These are phyloP conservation scores for Pluvialis apricaria DNA, from an alignment of 2,113 vertebrate genomes.

Conservation along the genomic window DNA sequence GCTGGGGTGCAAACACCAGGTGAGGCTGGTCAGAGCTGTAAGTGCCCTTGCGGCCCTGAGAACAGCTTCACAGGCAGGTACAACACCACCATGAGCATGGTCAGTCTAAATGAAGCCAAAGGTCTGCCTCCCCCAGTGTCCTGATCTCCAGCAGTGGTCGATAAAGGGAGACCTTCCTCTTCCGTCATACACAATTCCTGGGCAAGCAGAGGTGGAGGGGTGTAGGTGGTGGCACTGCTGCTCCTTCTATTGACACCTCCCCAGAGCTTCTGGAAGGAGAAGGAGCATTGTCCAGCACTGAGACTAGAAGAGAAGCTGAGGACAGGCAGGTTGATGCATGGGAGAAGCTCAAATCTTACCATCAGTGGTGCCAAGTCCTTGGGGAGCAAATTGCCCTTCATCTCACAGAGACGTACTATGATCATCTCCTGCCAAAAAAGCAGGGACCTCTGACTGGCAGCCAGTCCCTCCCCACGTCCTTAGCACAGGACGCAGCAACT, in stretches of 20 bases:
- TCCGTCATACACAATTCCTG: neutral
- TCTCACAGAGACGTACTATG: rapidly evolving
- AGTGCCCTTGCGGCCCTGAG: neutral
- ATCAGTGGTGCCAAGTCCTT: neutral
- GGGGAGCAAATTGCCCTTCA: neutral
- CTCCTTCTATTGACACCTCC: neutral
- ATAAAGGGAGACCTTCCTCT: neutral
- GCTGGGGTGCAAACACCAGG: neutral
- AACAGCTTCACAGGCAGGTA: neutral
- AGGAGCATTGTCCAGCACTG: neutral
- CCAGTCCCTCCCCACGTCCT: neutral
- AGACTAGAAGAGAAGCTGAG: neutral
- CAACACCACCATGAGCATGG: neutral
- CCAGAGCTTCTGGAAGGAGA: neutral
- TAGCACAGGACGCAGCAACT: neutral
- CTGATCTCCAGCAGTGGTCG: neutral
- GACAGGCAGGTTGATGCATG: neutral
- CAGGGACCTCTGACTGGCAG: neutral
- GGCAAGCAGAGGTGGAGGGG: neutral
- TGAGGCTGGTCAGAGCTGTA: neutral
- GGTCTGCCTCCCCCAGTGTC: neutral
- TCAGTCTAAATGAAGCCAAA: neutral
- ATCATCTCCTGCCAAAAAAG: neutral
- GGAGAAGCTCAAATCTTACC: neutral
- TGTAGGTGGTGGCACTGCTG: neutral